Percentiles rank a stretch among this genome's conserved stretches.
These are phyloP conservation scores for Gymnosoma rotundatum DNA, from an alignment of 2,888 invertebrate genomes.

Conservation along the genomic window DNA sequence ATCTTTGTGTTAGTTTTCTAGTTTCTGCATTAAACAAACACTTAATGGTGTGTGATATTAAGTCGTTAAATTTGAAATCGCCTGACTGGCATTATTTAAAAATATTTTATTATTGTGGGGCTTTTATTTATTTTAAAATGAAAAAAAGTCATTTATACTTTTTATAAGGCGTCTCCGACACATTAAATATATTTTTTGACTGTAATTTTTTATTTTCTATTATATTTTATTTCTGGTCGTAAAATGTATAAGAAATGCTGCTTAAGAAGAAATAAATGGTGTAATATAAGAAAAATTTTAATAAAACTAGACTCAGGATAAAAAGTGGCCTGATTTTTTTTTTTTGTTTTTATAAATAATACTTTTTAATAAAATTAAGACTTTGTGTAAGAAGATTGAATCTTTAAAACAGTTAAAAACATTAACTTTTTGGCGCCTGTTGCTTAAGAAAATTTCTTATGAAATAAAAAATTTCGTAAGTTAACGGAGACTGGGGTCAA, in stretches of 20 bases:
- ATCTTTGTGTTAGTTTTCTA: not conserved
- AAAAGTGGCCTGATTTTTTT: too few relatives aligned
- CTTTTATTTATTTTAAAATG: constrained; percentile 25
- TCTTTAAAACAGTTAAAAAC: not conserved
- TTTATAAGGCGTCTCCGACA: constrained; percentile 43
- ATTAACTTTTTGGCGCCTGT: constrained; percentile 16
- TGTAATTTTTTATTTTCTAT: not conserved
- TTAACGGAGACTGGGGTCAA: not conserved
- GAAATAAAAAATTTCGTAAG: not conserved
- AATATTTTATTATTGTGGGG: constrained; percentile 60
- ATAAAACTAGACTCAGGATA: constrained; percentile 9
- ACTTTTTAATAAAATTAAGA: too few relatives aligned
- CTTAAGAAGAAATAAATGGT: not conserved
- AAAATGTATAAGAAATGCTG: not conserved
- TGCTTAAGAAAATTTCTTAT: not conserved
- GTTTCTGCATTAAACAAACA: not conserved
- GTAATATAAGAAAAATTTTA: not conserved
- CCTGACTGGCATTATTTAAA: too few relatives aligned
- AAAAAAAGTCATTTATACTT: constrained; percentile 21
- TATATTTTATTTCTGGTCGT: constrained; percentile 2
- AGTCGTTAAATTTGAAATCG: constrained; percentile 54
- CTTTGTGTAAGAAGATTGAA: too few relatives aligned
- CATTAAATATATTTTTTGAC: constrained; percentile 36
- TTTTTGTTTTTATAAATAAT: too few relatives aligned
- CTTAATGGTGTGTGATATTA: not conserved